These are phyloP conservation scores for Cerastis rubricosa DNA, from an alignment of 2,888 invertebrate genomes.

Conservation along the genomic window DNA sequence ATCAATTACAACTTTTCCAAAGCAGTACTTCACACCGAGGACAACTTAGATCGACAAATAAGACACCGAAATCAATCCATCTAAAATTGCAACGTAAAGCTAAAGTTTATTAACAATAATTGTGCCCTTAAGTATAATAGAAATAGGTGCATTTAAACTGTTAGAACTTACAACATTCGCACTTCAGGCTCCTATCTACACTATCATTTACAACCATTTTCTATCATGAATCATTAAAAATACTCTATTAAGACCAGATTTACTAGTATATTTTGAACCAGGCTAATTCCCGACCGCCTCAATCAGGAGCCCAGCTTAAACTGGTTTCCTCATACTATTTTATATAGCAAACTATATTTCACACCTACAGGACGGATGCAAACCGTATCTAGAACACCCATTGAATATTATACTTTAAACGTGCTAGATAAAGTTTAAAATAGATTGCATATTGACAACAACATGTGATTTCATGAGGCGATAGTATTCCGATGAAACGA, in stretches of 20 bases:
- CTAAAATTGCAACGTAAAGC: slow-evolving; percentile 21
- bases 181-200: slow-evolving; percentile 55
- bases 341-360: slow-evolving; percentile 63
- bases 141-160: slow-evolving; percentile 45
- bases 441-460: slow-evolving; percentile 46
- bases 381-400: slow-evolving; percentile 46
- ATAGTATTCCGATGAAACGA: no score
- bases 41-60: slow-evolving; percentile 5
- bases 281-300: slow-evolving; percentile 43
- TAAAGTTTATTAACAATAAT: slow-evolving; percentile 47
- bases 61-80: slow-evolving; percentile 15
- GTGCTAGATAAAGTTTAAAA: slow-evolving; percentile 45
- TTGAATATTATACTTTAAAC: slow-evolving; percentile 57
- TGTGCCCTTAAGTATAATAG: slow-evolving; percentile 51
- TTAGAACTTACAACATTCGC: slow-evolving; percentile 54
- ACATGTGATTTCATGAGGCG: slow-evolving; percentile 50
- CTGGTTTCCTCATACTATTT: slow-evolving; percentile 57
- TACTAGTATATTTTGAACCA: slow-evolving; percentile 58
- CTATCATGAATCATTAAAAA: slow-evolving; percentile 67
- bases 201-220: slow-evolving; percentile 63
- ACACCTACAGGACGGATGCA: slow-evolving; percentile 64
- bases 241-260: slow-evolving; percentile 59
- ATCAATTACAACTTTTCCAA: not conserved
- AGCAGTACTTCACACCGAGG: not conserved
- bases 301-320: slow-evolving; percentile 48